phyloP scores from a whole-genome alignment of 2,888 invertebrate genomes.

The Brassicogethes aeneus region DNA sequence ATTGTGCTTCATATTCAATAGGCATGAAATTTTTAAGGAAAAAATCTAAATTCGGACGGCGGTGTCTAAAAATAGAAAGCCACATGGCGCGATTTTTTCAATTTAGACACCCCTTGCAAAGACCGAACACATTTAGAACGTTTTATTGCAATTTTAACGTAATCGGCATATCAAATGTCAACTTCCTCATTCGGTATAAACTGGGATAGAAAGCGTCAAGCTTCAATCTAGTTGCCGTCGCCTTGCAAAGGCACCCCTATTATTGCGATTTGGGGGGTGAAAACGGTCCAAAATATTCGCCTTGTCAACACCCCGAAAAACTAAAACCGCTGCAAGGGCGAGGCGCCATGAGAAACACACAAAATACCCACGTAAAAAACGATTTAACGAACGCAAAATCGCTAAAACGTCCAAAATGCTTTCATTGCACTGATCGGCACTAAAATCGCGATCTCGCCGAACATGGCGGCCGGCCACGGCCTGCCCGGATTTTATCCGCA shows the following conservation, averaged over 20 bases:
- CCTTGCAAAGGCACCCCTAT: too few relatives aligned
- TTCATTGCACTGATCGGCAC: too few relatives aligned
- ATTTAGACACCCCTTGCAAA: not conserved
- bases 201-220: not conserved
- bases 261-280: too few relatives aligned
- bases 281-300: not conserved
- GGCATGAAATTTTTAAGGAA: not conserved
- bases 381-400: too few relatives aligned
- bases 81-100: not conserved
- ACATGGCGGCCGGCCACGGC: conserved; percentile 31
- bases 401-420: too few relatives aligned
- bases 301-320: not conserved
- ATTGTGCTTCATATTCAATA: too few relatives aligned
- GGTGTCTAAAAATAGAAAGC: not conserved
- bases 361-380: not conserved
- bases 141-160: too few relatives aligned
- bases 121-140: too few relatives aligned
- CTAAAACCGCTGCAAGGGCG: too few relatives aligned
- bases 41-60: not conserved
- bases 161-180: conserved; percentile 27
- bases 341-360: not conserved
- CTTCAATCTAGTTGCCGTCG: not conserved
- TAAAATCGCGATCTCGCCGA: conserved; percentile 21
- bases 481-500: not conserved
- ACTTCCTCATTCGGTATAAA: conserved; percentile 20